A percentile compares a stretch with the other conserved stretches of the same genome.
Conservation (phyloP, 2,888 invertebrate genomes). For the Cryptophagus acutangulus region DNA sequence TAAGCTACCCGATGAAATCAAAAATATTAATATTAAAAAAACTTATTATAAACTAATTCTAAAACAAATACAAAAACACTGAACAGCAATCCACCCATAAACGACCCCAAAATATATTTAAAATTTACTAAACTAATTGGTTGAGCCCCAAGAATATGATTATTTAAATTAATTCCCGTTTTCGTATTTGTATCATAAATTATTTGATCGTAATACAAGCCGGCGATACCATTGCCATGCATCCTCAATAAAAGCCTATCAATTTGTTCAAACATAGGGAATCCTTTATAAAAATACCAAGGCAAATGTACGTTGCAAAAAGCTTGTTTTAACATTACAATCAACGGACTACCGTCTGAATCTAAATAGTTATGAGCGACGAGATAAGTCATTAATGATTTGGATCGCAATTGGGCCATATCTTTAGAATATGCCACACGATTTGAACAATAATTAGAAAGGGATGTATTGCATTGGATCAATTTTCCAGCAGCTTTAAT, state of each 20-base stretch:
- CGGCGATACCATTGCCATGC: background rate
- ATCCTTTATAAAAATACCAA: background rate
- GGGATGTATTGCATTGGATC: background rate
- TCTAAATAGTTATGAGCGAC: background rate
- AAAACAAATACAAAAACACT: no score
- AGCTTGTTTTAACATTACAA: background rate
- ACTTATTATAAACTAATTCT: no score
- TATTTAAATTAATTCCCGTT: background rate
- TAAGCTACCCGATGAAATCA: no score
- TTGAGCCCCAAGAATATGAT: no score
- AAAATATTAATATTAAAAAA: no score
- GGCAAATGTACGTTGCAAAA: background rate
- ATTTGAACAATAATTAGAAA: background rate
- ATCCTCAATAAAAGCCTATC: background rate
- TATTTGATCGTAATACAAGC: background rate
- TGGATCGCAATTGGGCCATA: background rate
- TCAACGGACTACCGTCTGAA: background rate
- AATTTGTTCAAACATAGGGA: background rate
- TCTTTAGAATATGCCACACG: background rate
- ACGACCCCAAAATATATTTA: no score
- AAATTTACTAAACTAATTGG: no score
- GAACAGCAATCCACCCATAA: no score
- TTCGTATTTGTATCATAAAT: background rate
- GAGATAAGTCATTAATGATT: background rate
- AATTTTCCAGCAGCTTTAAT: background rate